A percentile compares a stretch with the other conserved stretches of the same genome.
Conservation (phyloP, 2,113 vertebrate species). For the Oryzias woworae region DNA sequence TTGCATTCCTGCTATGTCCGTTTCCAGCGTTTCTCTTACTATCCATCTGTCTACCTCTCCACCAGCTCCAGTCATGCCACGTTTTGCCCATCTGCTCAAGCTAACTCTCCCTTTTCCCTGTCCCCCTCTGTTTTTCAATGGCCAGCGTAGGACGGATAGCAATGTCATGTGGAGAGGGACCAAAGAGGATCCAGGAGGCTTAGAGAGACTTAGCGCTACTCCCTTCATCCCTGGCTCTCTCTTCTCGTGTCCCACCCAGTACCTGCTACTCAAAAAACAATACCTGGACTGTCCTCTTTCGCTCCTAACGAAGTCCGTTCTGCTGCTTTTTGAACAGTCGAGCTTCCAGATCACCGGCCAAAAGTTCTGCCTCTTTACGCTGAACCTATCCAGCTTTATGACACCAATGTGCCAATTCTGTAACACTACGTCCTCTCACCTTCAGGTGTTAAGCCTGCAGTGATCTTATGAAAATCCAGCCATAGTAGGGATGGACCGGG, state of each 20-base stretch:
- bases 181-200: slow-evolving; percentile 76
- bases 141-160: slow-evolving; percentile 59
- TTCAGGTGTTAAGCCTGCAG: slow-evolving; percentile 51
- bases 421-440: slow-evolving; percentile 23
- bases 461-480: slow-evolving; percentile 51
- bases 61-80: slow-evolving; percentile 43
- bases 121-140: slow-evolving; percentile 37
- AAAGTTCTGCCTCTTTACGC: slow-evolving; percentile 1
- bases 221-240: slow-evolving; percentile 30
- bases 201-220: slow-evolving; percentile 69
- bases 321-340: neutral
- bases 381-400: neutral
- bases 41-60: slow-evolving; percentile 57
- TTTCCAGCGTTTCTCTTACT: slow-evolving; percentile 28
- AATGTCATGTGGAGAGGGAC: slow-evolving; percentile 70
- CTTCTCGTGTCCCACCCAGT: slow-evolving; percentile 14
- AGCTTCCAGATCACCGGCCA: neutral
- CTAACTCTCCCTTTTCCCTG: slow-evolving; percentile 34
- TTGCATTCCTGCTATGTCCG: slow-evolving; percentile 17
- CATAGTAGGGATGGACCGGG: slow-evolving; percentile 41
- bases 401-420: slow-evolving; percentile 3
- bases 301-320: slow-evolving; percentile 3
- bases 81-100: slow-evolving; percentile 36
- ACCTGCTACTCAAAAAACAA: slow-evolving; percentile 16
- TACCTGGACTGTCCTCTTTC: slow-evolving; percentile 14